Evolutionary conservation across 1,140 invertebrate genomes (phyloP), one percentile per base, ranked within the genome.

Genomic region (Ceratosolen solmsi): DNA sequence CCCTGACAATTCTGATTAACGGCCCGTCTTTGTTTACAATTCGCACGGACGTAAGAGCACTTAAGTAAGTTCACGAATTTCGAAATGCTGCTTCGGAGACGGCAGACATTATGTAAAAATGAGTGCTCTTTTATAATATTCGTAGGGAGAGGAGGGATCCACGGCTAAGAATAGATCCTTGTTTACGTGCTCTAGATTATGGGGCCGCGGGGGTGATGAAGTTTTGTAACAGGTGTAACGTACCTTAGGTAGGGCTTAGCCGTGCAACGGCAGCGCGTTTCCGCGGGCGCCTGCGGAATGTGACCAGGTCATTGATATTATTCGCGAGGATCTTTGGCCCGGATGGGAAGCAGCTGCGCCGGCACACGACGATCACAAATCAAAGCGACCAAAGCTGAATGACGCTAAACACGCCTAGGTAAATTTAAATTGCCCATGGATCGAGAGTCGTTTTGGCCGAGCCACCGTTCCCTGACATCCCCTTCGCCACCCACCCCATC

Each of bases 341-440:
- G 85, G 85, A 85, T 84, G 85, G 86, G 81, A 84, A 85, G 82
- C 89, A 91, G 89, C 89, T 90, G 90, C 89, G 84, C 83, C 79
- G 84, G 60, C 82, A 84, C 82, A 78, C 85, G 85, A 82, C 82
- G 86, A 84, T 89, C 89, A 89, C 90, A 91, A 91, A 91, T 91
- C 90, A 91, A 86, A 46, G 83, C 82, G 84, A 63, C 84, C 85
- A 82, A 81, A 87, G 84, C 84, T 87, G 87, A 90, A 88, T 91
- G 87, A 91, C 87, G 87, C 86, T 89, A 90, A 90, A 89, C 85
- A 87, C 85, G 86, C 86, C 86, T 90, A 90, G 89, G 90, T 91
- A 91, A 91, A 91, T 89, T 91, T 90, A 91, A 91, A 90, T 91
- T 87, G 86, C 86, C 84, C 87, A 86, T 88, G 86, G 86, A 89